Evolutionary conservation across 2,888 invertebrate species (phyloP), one percentile per base, ranked within the genome.

Genomic region (Achlya flavicornis): DNA sequence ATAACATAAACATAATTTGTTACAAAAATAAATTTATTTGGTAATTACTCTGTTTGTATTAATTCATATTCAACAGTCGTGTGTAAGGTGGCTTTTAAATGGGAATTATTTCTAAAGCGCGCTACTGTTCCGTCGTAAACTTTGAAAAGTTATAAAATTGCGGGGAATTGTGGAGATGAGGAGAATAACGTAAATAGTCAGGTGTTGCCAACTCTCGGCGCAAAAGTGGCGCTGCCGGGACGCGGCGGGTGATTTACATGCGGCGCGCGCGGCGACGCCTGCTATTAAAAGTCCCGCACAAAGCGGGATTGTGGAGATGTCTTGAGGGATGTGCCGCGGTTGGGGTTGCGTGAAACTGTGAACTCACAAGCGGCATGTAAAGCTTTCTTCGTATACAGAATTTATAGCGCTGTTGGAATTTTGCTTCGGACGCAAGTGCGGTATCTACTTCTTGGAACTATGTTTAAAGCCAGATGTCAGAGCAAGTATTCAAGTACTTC

Each of bases 131-230:
- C 73, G 77, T 75, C 73, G 75, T 78, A 74, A 83, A 89, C 84
- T 89, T 88, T 81, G 78, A 71, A 78, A 89, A 89, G 88, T 89
- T 91, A 84, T 86, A 85, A 88, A 90, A 89, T 88, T 84, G 77
- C 79, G 66, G 69, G 76, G 75, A 79, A 78, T 73, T 76, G 79
- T 79, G 78, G 78, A 82, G 86, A 83, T 79, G 85, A 78, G 75
- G 77, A 70, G 83, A 83, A 81, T 83, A 84, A 81, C 78, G 82
- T 84, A 86, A 89, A 89, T 85, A 87, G 86, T 82, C 89, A 88
- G 89, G 87, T 88, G 90, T 85, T 84, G 80, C 73, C 76, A 78
- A 77, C 73, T 70, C 67, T 75, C 76, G 46, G 46, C n/a, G 46
- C 14, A n/a, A 46, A 46, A 46, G 46, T 46, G 7, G 46, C 46